These are phyloP conservation scores for Ecdyonurus torrentis DNA, from an alignment of 2,888 invertebrate genomes.

Conservation along the genomic window DNA sequence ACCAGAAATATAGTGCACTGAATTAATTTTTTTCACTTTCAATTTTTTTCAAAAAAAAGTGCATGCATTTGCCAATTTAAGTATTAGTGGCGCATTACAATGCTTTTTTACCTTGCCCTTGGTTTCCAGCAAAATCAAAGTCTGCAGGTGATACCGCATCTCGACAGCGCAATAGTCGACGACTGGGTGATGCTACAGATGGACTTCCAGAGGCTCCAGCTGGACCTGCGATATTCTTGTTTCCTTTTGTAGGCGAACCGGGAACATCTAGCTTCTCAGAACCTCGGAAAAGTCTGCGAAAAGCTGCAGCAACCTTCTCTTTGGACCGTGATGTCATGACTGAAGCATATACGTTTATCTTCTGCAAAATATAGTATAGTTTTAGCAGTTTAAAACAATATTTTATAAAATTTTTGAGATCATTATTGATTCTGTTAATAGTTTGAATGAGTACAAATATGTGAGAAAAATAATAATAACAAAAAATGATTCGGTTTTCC, in stretches of 20 bases:
- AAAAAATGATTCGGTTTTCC: too few relatives aligned
- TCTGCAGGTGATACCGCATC: conserved; percentile 25
- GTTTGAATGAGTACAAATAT: too few relatives aligned
- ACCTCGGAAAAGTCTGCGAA: conserved; percentile 53
- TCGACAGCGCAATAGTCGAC: conserved; percentile 19
- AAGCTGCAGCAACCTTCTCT: conserved; percentile 65
- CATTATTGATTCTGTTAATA: too few relatives aligned
- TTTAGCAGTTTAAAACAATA: too few relatives aligned
- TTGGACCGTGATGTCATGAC: conserved; percentile 62
- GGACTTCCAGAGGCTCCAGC: conserved; percentile 25
- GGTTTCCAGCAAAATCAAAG: not conserved
- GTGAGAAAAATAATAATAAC: too few relatives aligned
- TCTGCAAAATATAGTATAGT: too few relatives aligned
- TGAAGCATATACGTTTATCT: too few relatives aligned
- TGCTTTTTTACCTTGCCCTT: too few relatives aligned
- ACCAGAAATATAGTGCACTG: too few relatives aligned
- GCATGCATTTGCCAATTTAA: too few relatives aligned
- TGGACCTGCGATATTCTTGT: conserved; percentile 15
- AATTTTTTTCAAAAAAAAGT: not conserved
- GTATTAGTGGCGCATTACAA: too few relatives aligned
- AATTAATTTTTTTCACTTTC: not conserved
- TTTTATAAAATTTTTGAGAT: too few relatives aligned
- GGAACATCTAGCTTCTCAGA: conserved; percentile 7
- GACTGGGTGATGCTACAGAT: conserved; percentile 27
- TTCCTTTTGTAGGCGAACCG: conserved; percentile 6